Conservation (phyloP, 2,797 vertebrate genomes). For the Ara ararauna region DNA sequence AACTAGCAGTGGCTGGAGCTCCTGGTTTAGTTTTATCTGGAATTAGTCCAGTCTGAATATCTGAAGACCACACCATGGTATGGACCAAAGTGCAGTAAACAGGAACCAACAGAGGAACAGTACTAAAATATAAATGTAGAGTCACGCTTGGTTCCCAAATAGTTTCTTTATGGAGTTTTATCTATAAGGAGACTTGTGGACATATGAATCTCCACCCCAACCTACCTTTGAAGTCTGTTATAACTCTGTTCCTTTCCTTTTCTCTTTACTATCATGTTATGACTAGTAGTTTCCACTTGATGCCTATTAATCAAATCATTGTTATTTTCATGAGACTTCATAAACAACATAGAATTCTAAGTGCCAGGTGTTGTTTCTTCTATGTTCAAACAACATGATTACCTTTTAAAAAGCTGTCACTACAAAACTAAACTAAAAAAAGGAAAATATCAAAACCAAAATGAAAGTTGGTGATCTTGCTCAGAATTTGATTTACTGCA, state of each 20-base stretch:
- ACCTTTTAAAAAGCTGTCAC: background rate
- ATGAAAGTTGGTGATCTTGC: background rate
- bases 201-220: background rate
- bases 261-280: background rate
- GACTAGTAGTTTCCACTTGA: slow-evolving; percentile 9
- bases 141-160: background rate
- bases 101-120: background rate
- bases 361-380: slow-evolving; percentile 20
- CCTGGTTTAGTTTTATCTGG: background rate
- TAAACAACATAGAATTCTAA: slow-evolving; percentile 2
- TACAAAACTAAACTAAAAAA: slow-evolving; percentile 6
- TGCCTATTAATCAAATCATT: background rate
- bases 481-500: slow-evolving; percentile 10
- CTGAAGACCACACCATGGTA: background rate
- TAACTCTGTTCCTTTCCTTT: background rate
- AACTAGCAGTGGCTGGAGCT: background rate
- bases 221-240: background rate
- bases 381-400: background rate
- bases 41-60: background rate
- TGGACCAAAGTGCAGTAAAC: background rate
- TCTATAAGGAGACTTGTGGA: background rate
- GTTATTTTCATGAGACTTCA: slow-evolving; percentile 18
- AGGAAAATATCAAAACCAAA: background rate
- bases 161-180: background rate
- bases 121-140: background rate